These are phyloP conservation scores for Crotalus tigris DNA, from an alignment of 2,113 vertebrate species.

Conservation along the genomic window DNA sequence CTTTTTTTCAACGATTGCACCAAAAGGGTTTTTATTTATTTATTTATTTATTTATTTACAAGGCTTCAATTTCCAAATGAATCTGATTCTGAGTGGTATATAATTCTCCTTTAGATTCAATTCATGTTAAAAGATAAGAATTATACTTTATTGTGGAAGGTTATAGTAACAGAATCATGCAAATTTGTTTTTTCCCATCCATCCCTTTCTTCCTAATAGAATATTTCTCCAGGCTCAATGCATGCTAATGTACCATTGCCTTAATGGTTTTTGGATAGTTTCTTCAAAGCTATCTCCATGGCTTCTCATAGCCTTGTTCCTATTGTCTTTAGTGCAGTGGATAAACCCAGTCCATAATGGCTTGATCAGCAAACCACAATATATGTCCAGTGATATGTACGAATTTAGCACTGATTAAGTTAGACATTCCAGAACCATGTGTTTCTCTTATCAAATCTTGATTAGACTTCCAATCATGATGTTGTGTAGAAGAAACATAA, in stretches of 20 bases:
- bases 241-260: not conserved
- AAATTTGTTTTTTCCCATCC: not conserved
- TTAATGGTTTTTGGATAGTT: not conserved
- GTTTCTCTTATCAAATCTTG: not conserved
- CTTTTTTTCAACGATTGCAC: not conserved
- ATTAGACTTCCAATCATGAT: not conserved
- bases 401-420: not conserved
- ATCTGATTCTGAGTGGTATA: not conserved
- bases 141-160: not conserved
- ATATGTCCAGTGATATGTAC: not conserved
- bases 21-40: not conserved
- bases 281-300: not conserved
- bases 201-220: not conserved
- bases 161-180: not conserved
- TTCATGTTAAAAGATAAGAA: not conserved
- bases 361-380: not conserved
- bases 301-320: not conserved
- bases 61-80: not conserved
- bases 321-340: not conserved
- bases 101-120: not conserved
- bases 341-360: not conserved
- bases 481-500: not conserved
- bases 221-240: not conserved
- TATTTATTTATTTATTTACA: not conserved
- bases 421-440: not conserved